Evolutionary conservation across 2,797 vertebrate species (phyloP).

Genomic region (Staurois parvus): DNA sequence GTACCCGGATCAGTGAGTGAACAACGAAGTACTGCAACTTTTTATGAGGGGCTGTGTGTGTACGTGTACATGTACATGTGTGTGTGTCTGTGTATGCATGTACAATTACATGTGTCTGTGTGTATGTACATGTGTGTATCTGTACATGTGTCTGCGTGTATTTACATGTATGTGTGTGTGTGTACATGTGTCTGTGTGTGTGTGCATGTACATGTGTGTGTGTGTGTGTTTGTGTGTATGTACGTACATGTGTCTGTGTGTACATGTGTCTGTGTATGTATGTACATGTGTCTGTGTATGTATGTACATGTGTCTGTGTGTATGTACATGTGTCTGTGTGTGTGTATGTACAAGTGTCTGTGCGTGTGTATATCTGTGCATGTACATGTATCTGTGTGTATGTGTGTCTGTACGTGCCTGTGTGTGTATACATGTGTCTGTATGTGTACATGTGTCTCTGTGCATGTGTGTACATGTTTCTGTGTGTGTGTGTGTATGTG

Average conservation of each 20-base stretch:
- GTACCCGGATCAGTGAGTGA: too few species aligned
- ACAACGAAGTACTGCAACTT: too few species aligned
- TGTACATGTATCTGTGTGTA: neutral
- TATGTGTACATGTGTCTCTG: neutral
- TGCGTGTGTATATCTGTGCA: neutral
- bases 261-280: neutral
- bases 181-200: neutral
- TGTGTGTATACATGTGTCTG: neutral
- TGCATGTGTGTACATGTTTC: neutral
- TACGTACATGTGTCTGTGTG: neutral
- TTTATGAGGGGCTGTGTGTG: neutral
- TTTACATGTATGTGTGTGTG: neutral
- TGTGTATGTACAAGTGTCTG: too few species aligned
- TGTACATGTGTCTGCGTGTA: neutral
- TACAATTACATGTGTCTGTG: too few species aligned
- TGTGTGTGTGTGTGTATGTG: neutral
- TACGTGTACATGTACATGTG: neutral
- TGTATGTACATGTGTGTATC: slow-evolving; percentile 8
- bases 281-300: neutral
- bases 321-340: too few species aligned
- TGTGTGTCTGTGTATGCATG: neutral
- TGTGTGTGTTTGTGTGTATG: too few species aligned
- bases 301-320: too few species aligned
- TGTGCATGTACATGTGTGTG: neutral
- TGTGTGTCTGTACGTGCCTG: neutral